Base-by-base conservation (phyloP, 2,888 invertebrate genomes). In the Galeopsomyia nigrocyanea region DNA sequence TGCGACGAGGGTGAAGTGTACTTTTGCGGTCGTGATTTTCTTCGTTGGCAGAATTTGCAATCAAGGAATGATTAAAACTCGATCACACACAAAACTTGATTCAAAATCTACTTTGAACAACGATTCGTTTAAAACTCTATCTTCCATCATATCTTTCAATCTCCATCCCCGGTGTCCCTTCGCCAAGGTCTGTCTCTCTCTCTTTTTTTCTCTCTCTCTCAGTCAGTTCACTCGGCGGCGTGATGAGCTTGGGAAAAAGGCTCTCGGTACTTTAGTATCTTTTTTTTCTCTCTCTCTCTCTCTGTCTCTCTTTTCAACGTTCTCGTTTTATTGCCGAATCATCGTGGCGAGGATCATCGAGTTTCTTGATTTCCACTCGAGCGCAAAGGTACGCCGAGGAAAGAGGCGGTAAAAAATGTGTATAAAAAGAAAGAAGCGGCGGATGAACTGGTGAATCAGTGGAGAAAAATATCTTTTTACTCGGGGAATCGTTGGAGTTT, bases 291-390 rank as follows among this genome's bases (percentile, higher is more conserved):
- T 14, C 31, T 26, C 19, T 7, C 7, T 31, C 7, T 31, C 31
- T 31, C 13, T 10, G 7, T 7, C 1, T 69, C 56, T 70, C 64
- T 64, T 64, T 70, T 53, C 39, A 46, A 14, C 57, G 62, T 63
- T 56, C 57, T 57, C 46, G 64, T 64, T 70, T 70, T 70, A 64
- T 64, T 58, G 69, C 58, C 69, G 64, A 64, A 70, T 70, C 69
- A 64, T 57, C 63, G 26, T 51, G 39, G 56, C 56, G 50, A 19
- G 19, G 53, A 68, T 68, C 55, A 60, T 61, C 26, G 58, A 57
- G 66, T 67, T 58, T 67, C 66, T 56, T 50, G 50, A 50, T 69
- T 63, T 57, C 68, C 47, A 53, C 21, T 31, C 19, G 47, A 39
- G 39, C 39, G 39, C 39, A 39, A 3, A 39, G 60, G 19, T 39